Base-by-base conservation (phyloP, 37 sponge, comb jelly and placozoan species). In the Aphrocallistes beatrix region DNA sequence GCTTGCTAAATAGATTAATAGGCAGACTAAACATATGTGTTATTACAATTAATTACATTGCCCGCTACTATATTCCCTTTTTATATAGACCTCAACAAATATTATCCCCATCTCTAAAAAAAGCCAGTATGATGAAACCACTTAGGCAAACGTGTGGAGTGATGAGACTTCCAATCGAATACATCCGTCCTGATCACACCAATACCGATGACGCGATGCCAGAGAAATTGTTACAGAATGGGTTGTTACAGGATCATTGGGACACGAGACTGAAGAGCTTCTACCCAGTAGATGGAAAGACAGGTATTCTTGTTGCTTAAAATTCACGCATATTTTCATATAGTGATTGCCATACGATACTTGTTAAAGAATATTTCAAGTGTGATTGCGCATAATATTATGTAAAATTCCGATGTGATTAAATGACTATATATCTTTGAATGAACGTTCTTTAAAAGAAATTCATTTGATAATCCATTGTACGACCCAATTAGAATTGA, bases 81-180 rank as follows among this genome's bases (percentile, higher is more conserved):
- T 60, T 32, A 60, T 60, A 19, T 60, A 60, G 75, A 60, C 75
- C 75, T 3, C 75, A 25, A 19, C 10, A 30, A 25, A 60, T 30
- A 6, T 30, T 60, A 3, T 60, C 75, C n/a, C 75, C 75, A 25
- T 60, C 75, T 32, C 34, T 60, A 1, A 60, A 60, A 60, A 60
- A 60, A 60, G 75, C 75, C 3, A 25, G 28, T 6, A 60, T 60
- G 75, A 60, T 60, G 75, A 60, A 60, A 23, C 93, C 93, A 36
- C 89, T 93, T 21, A 89, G 93, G 30, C 87, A 91, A 19, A 93
- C 93, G 0, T 93, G 93, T 89, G 93, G 93, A 13, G 93, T 93
- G 0, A 93, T 93, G 47, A 90, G 91, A 37, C 90, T 93, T 19
- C 93, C 93, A 3, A 88, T 93, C 34, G 75, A 60, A 13, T 60